Percentiles rank a stretch among this genome's conserved stretches.
Evolutionary conservation across 2,888 invertebrate genomes (phyloP).

Genomic region (Melanostoma scalare): DNA sequence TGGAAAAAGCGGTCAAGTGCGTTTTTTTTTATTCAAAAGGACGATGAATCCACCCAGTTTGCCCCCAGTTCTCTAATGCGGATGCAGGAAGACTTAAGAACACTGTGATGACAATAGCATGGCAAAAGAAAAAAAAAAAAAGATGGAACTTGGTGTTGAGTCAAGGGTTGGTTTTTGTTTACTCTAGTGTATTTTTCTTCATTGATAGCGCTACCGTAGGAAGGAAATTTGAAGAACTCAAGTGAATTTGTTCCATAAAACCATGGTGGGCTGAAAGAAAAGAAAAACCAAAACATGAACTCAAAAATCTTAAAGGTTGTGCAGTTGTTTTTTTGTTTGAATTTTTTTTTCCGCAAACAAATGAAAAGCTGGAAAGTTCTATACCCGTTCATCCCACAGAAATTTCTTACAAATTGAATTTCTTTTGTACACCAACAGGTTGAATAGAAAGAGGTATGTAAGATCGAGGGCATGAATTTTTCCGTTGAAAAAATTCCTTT

Average conservation of each 20-base stretch:
- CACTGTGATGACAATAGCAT: no score
- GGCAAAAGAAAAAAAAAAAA: no score
- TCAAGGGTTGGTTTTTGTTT: no score
- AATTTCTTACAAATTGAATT: conserved; percentile 28
- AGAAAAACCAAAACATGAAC: no score
- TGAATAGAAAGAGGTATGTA: background rate
- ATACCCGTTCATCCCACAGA: background rate
- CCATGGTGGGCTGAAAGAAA: no score
- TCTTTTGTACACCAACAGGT: conserved; percentile 14
- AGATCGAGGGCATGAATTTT: conserved; percentile 12
- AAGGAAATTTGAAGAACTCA: conserved; percentile 17
- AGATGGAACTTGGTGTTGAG: no score
- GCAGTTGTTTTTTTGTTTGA: background rate
- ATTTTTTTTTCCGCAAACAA: conserved; percentile 1
- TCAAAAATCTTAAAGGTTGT: no score
- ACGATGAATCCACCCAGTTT: background rate
- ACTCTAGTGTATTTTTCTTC: no score
- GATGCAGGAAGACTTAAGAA: background rate
- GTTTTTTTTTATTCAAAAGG: conserved; percentile 7
- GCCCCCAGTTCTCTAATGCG: background rate
- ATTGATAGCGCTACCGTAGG: background rate
- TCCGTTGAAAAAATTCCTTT: background rate
- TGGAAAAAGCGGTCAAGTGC: conserved; percentile 32
- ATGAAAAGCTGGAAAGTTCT: background rate
- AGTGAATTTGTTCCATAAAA: conserved; percentile 10